These are phyloP conservation scores for Sorex fumeus DNA, from an alignment of 2,113 vertebrate genomes.

Conservation along the genomic window DNA sequence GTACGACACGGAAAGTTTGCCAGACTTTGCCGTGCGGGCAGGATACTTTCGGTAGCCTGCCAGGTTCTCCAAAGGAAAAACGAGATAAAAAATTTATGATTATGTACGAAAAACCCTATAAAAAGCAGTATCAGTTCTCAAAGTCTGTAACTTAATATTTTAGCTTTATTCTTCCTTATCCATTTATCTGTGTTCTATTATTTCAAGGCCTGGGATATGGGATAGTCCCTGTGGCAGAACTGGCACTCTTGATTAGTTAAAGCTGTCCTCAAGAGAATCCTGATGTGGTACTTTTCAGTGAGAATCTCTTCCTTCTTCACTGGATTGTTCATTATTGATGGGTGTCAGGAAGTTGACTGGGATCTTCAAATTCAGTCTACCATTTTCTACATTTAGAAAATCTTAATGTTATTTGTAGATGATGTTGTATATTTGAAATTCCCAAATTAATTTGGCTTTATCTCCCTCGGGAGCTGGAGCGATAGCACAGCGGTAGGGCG, in stretches of 20 bases:
- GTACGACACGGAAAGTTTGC: too few species aligned
- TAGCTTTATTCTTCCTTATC: not conserved
- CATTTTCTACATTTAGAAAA: not conserved
- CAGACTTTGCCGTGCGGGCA: too few species aligned
- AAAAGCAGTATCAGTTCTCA: not conserved
- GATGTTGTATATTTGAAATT: too few species aligned
- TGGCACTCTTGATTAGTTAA: not conserved
- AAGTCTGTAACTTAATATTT: not conserved
- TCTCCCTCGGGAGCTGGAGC: too few species aligned
- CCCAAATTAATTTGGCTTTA: too few species aligned
- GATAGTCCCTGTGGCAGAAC: not conserved
- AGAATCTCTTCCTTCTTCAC: not conserved
- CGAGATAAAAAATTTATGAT: too few species aligned
- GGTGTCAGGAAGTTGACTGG: too few species aligned
- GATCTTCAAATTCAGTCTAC: not conserved
- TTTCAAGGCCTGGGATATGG: not conserved
- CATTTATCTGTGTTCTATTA: not conserved
- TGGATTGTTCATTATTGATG: too few species aligned
- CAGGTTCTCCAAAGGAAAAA: too few species aligned
- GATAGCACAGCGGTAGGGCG: too few species aligned
- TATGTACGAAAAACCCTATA: not conserved
- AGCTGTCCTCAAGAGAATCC: too few species aligned
- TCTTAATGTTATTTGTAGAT: not conserved
- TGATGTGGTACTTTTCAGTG: not conserved
- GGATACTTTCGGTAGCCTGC: too few species aligned